Evolutionary conservation across 92 coral and sea anemone species (phyloP).

Genomic region (Palythoa heliodiscus): DNA sequence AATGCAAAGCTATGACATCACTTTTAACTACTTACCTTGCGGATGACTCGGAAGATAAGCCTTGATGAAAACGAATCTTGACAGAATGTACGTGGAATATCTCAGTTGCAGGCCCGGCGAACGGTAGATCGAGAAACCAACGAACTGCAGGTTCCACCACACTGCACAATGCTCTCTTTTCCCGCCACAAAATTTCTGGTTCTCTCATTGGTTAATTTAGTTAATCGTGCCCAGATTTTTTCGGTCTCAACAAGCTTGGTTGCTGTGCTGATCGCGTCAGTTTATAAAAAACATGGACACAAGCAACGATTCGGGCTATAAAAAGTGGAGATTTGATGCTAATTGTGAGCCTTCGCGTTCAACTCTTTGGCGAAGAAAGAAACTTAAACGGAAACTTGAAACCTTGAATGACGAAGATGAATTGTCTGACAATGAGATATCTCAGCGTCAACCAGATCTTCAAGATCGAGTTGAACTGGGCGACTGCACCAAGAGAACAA

Average conservation of each 20-base stretch:
- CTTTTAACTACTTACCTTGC: no score
- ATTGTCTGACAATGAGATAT: not conserved
- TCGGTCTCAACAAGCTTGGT: not conserved
- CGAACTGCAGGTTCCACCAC: no score
- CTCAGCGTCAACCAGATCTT: not conserved
- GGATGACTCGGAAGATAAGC: no score
- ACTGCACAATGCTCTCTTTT: not conserved
- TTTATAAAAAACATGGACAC: not conserved
- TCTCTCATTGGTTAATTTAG: not conserved
- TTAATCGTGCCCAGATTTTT: not conserved
- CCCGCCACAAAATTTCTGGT: not conserved
- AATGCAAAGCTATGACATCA: no score
- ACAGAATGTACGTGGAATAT: no score
- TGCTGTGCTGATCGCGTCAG: not conserved
- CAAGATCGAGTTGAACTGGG: not conserved
- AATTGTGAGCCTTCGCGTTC: conserved; percentile 38
- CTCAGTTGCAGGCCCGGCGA: no score
- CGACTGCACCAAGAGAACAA: not conserved
- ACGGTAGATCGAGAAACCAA: no score
- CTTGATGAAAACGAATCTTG: no score
- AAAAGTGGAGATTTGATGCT: conserved; percentile 44
- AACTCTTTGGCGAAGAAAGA: conserved; percentile 52
- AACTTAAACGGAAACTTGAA: conserved; percentile 11
- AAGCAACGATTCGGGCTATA: conserved; percentile 7
- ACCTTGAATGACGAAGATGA: not conserved